Conservation (phyloP, 2,113 vertebrate genomes). For the Plecotus auritus region DNA sequence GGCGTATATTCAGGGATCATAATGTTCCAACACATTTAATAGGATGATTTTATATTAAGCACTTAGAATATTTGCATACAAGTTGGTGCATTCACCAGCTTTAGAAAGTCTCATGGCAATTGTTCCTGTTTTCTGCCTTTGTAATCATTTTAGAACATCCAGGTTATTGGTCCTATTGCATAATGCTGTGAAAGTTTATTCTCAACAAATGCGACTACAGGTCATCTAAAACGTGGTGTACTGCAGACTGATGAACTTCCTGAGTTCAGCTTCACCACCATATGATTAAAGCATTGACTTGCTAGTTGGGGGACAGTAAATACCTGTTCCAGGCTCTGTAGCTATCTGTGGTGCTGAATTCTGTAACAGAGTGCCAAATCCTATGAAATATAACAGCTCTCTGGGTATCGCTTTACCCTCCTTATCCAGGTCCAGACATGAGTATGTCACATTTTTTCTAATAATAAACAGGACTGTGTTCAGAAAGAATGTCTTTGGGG, state of each 20-base stretch:
- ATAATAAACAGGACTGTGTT: background rate
- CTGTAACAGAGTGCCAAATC: background rate
- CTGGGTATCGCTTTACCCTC: background rate
- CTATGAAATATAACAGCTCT: background rate
- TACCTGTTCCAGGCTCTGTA: background rate
- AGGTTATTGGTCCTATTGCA: background rate
- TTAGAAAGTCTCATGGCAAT: background rate
- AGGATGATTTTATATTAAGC: background rate
- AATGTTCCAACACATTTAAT: background rate
- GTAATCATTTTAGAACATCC: background rate
- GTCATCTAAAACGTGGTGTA: background rate
- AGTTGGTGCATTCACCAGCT: background rate
- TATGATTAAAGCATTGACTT: background rate
- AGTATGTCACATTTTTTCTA: background rate
- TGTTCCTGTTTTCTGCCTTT: background rate
- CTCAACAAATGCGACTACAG: background rate
- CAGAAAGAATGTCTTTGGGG: background rate
- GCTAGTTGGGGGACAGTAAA: background rate
- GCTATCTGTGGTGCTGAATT: constrained; percentile 58
- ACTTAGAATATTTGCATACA: background rate
- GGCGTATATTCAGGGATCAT: background rate
- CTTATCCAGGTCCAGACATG: background rate
- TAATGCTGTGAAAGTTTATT: background rate
- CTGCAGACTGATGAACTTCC: background rate
- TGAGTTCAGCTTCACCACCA: background rate